A percentile compares a stretch with the other conserved stretches of the same genome.
These are phyloP conservation scores for Corythaixoides concolor DNA, from an alignment of 2,113 vertebrate species.

Conservation along the genomic window DNA sequence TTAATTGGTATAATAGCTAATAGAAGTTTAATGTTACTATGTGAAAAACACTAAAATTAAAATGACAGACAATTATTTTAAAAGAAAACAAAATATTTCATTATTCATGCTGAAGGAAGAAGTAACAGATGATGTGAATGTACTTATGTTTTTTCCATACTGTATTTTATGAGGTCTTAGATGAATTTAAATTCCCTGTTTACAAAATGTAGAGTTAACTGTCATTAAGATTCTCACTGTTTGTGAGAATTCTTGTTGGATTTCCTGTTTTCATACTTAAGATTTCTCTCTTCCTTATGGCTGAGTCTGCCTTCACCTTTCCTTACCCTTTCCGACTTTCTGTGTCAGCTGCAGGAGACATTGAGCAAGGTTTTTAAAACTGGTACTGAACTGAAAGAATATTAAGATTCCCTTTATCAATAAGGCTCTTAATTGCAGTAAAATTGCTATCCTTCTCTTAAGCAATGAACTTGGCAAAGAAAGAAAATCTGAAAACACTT, in stretches of 20 bases:
- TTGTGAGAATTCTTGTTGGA: not conserved
- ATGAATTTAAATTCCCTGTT: not conserved
- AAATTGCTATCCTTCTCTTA: not conserved
- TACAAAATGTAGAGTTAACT: not conserved
- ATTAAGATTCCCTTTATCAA: not conserved
- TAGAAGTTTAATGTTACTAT: not conserved
- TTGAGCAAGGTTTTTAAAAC: not conserved
- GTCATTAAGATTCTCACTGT: not conserved
- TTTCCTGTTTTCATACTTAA: not conserved
- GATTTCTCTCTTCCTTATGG: not conserved
- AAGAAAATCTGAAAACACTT: not conserved
- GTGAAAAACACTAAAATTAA: not conserved
- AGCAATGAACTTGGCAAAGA: not conserved
- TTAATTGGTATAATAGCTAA: not conserved
- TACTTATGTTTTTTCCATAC: not conserved
- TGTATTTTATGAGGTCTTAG: not conserved
- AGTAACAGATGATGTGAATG: not conserved
- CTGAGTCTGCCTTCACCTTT: not conserved
- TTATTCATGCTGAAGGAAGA: not conserved
- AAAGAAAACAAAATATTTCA: not conserved
- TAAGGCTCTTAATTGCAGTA: not conserved
- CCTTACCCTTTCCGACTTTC: not conserved
- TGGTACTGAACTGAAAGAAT: not conserved
- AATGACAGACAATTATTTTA: not conserved
- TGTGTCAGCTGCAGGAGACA: not conserved